These are phyloP conservation scores for Passerina amoena DNA, from an alignment of 2,113 vertebrate species.

Conservation along the genomic window DNA sequence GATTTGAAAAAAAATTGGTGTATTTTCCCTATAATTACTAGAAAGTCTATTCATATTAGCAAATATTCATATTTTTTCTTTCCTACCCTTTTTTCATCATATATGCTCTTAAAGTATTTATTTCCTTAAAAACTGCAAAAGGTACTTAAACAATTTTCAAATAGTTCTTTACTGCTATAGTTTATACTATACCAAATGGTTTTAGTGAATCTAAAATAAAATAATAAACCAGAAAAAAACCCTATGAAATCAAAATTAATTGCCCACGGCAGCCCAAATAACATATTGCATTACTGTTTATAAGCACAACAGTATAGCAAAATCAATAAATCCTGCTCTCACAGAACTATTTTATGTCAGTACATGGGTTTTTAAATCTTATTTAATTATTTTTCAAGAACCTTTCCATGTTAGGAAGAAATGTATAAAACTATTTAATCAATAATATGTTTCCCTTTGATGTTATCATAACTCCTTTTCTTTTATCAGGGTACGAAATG, in stretches of 20 bases:
- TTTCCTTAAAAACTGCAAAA: not conserved
- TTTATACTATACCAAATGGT: not conserved
- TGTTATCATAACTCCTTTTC: not conserved
- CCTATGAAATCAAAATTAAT: not conserved
- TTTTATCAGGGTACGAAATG: not conserved
- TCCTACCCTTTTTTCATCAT: not conserved
- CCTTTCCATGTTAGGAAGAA: not conserved
- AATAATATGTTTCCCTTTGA: slow-evolving; percentile 20
- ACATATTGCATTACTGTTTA: not conserved
- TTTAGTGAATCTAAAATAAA: not conserved
- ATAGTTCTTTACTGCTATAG: not conserved
- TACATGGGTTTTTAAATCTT: not conserved
- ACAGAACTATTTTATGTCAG: not conserved
- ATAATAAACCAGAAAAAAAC: not conserved
- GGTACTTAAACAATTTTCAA: not conserved
- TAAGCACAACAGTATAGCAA: not conserved
- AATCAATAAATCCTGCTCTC: slow-evolving; percentile 1
- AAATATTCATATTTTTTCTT: not conserved
- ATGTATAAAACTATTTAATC: slow-evolving; percentile 1
- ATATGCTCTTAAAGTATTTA: not conserved
- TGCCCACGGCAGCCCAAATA: not conserved
- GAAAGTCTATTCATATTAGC: not conserved
- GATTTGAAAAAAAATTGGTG: not conserved
- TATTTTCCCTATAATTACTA: not conserved
- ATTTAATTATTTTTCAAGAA: slow-evolving; percentile 15